phyloP scores from a whole-genome alignment of 2,888 invertebrate genomes.

The Eupithecia insigniata region DNA sequence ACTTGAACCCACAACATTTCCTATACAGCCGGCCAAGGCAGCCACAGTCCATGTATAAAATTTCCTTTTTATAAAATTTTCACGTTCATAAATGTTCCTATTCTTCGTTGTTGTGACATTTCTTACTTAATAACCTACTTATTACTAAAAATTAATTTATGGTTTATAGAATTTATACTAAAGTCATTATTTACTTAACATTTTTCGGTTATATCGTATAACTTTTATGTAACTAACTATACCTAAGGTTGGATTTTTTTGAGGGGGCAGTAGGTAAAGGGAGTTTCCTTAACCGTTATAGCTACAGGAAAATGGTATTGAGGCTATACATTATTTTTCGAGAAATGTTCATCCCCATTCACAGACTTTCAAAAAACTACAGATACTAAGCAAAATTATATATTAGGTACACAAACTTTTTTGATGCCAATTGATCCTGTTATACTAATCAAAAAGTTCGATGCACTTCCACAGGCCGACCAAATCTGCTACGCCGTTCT shows the following conservation, averaged over 20 bases:
- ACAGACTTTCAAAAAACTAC: not conserved
- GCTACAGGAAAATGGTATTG: not conserved
- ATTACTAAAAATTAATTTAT: not conserved
- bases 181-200: not conserved
- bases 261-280: not conserved
- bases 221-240: not conserved
- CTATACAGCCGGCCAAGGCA: too few species aligned
- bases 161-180: too few species aligned
- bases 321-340: not conserved
- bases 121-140: not conserved
- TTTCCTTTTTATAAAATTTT: not conserved
- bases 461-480: constrained; percentile 90
- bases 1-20: not conserved
- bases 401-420: not conserved
- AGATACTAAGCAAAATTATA: not conserved
- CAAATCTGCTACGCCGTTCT: constrained; percentile 99
- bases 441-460: not conserved
- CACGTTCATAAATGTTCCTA: not conserved
- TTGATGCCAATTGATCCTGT: not conserved
- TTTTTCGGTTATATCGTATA: not conserved
- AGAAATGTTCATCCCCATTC: not conserved
- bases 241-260: not conserved
- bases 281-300: not conserved
- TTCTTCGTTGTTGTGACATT: not conserved
- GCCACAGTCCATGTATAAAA: too few species aligned